Base-by-base conservation (phyloP, 2,888 invertebrate genomes). In the Torymus auratus region DNA sequence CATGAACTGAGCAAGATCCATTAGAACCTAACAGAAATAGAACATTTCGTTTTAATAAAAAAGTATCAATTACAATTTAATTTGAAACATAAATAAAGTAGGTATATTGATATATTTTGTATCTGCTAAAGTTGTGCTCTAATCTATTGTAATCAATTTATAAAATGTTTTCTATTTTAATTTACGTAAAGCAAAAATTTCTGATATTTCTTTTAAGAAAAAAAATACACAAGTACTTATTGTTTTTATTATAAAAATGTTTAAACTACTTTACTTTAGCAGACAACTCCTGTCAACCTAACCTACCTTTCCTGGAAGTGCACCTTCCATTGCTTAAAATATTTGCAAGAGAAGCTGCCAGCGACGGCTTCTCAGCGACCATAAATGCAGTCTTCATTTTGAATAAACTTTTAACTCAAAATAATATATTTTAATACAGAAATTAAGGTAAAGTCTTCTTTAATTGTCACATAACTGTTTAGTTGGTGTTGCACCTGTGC, bases 321-420 rank as follows among this genome's bases (percentile, higher is more conserved):
- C 94, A 94, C 89, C 95, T 95, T 78, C 96, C 96, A 91, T 97
- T 96, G 84, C 98, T 98, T 80, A 99, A 93, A 88, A 99, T 98
- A 87, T 94, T 95, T 1, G 99, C 98, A 53, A 99, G 93, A 65
- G 98, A 97, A 88, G 96, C 96, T 17, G 99, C 99, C 91, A 99
- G 91, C 81, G 99, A 99, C 53, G 99, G 99, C 94, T 99, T 99
- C 91, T 99, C 99, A 85, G 99, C 99, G 88, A 99, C 98, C 99
- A 99, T 99, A 85, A 99, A 93, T 75, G 96, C 96, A 60, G 93
- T 94, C 91, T 95, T 96, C 96, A 96, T 96, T 80, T 87, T 93
- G 70, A 69, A 67, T 79, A 68, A 73, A 69, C 70, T 69, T 73
- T 17, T 73, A 72, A 78, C 55, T 71, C 50, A 74, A 82, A 77